Conservation (phyloP, 2,888 invertebrate species). For the Polydrusus cervinus region DNA sequence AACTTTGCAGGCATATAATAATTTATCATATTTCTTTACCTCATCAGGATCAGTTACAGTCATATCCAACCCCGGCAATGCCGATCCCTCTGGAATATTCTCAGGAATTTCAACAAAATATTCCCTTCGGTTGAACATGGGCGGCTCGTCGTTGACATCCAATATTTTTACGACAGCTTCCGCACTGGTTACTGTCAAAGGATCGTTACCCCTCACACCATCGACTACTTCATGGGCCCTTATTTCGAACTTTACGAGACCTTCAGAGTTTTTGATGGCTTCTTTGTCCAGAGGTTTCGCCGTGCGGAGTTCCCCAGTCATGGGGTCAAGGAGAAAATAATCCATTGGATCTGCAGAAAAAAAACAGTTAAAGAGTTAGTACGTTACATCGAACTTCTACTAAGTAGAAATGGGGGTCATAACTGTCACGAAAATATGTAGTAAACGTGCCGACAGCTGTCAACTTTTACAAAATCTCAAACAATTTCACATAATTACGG, state of each 20-base stretch:
- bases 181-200: slow-evolving; percentile 80
- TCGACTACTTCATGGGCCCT: slow-evolving; percentile 84
- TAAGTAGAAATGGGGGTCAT: too few species aligned
- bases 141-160: slow-evolving; percentile 93
- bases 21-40: slow-evolving; percentile 72
- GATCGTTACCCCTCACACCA: slow-evolving; percentile 80
- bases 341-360: slow-evolving; percentile 85
- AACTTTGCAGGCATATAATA: too few species aligned
- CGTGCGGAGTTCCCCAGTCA: slow-evolving; percentile 86
- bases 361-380: too few species aligned
- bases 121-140: slow-evolving; percentile 86
- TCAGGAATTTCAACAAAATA: slow-evolving; percentile 88
- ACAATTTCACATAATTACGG: too few species aligned
- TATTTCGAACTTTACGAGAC: slow-evolving; percentile 84
- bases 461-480: too few species aligned
- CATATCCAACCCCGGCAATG: slow-evolving; percentile 88
- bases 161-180: slow-evolving; percentile 88
- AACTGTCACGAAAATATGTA: too few species aligned
- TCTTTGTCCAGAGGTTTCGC: slow-evolving; percentile 91
- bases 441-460: too few species aligned
- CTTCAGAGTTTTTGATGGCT: slow-evolving; percentile 84
- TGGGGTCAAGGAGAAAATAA: slow-evolving; percentile 87
- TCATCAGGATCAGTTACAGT: slow-evolving; percentile 90
- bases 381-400: too few species aligned
- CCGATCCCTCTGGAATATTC: slow-evolving; percentile 86